These are phyloP conservation scores for Drosophila chauvacae DNA, from an alignment of 1,140 invertebrate species.

Conservation along the genomic window DNA sequence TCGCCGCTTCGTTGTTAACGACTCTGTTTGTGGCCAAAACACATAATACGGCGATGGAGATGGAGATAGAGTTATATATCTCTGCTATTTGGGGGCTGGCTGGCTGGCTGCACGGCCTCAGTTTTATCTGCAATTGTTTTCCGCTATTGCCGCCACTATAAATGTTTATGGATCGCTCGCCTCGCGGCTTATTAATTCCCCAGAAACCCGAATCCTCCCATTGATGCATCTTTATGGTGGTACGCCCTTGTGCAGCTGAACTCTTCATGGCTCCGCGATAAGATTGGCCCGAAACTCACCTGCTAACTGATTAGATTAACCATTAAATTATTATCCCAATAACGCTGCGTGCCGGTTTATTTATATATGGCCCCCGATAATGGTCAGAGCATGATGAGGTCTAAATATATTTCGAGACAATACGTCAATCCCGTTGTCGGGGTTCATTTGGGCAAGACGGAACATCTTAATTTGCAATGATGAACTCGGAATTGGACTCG, in stretches of 20 bases:
- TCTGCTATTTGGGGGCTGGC: constrained; percentile 21
- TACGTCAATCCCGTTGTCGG: constrained; percentile 35
- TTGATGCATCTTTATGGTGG: constrained; percentile 45
- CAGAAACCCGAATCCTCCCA: not conserved
- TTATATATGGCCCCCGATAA: constrained; percentile 30
- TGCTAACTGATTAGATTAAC: constrained; percentile 43
- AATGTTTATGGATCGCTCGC: constrained; percentile 50
- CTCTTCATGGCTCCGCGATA: constrained; percentile 33
- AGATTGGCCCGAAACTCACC: constrained; percentile 1
- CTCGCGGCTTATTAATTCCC: constrained; percentile 43
- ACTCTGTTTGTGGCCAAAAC: constrained; percentile 40
- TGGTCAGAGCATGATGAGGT: constrained; percentile 18
- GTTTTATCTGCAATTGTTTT: constrained; percentile 56
- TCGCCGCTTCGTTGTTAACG: constrained; percentile 38
- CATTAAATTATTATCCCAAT: constrained; percentile 50
- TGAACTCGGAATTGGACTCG: constrained; percentile 1
- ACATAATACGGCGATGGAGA: constrained; percentile 27
- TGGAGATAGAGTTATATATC: constrained; percentile 27
- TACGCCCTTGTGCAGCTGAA: constrained; percentile 18
- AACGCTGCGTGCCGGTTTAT: constrained; percentile 17
- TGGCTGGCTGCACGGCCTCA: constrained; percentile 5
- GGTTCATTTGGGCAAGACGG: constrained; percentile 25
- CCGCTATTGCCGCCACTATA: constrained; percentile 39
- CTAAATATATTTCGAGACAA: constrained; percentile 35
- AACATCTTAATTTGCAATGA: constrained; percentile 21